Base-by-base conservation (phyloP, 2,888 invertebrate species). In the Sinopyrophorus schimmeli region DNA sequence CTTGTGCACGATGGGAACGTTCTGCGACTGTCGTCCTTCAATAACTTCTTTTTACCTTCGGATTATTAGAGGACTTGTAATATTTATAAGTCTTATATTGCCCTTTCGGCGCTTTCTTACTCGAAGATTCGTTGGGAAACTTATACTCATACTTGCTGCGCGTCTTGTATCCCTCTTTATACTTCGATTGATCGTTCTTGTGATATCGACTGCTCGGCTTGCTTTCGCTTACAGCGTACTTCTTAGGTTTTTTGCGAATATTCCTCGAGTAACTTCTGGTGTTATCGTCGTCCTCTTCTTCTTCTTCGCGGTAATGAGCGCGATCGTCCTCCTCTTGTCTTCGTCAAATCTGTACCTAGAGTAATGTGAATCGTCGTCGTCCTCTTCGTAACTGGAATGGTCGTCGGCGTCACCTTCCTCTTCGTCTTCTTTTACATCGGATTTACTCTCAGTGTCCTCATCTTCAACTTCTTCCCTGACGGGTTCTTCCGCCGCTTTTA, bases 1-100 rank as follows among this genome's bases (percentile, higher is more conserved):
- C n/a, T 43, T 53, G 9, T 58, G 56, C 1, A 54, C 35, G 7
- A 60, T 55, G 2, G 64, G 62, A n/a, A 59, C 42, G 6, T 49
- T 48, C 40, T 59, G 49, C 14, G 64, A 59, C 9, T 54, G 49
- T 16, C 55, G 58, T 1, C 60, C 54, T 51, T 56, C 48, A 5
- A 43, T 38, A 3, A 46, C 21, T 24, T 55, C 53, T 16, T 57
- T 38, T 53, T 2, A 40, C 26, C 32, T 46, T 35, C 5, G 39
- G 17, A 5, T 53, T 44, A 9, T 37, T 41, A 0, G 53, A 35
- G 5, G 50, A 28, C 21, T 43, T 55, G 24, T 47, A 39, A 14
- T 54, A 51, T 35, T 52, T 46, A 15, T 41, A 54, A 28, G 41
- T 53, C 34, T 55, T 57, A 5, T 21, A 39, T 16, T 51, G 39